Evolutionary conservation across 2,797 vertebrate species (phyloP), one percentile per base, ranked within the genome.

Genomic region (Anableps anableps): DNA sequence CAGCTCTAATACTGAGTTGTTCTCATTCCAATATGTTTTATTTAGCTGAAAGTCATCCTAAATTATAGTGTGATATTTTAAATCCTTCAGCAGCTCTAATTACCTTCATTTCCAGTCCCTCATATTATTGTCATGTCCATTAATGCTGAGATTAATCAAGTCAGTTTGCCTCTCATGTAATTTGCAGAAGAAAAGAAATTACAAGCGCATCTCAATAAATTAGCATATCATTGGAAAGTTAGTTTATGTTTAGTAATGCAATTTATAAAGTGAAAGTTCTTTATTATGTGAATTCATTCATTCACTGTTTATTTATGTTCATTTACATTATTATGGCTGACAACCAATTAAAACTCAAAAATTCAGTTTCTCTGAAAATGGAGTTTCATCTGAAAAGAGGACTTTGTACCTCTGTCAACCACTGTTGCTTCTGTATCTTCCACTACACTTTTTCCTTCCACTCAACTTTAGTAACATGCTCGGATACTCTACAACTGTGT

Each of bases 11-110:
- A 31, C 38, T 72, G 14, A 73, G 4, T 78, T 75, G 0, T 72
- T 48, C 13, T 53, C n/a, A 10, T 60, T 47, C 71, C 17, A 7
- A 72, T 77, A 4, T 71, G 3, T 23, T 76, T 78, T 60, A 64
- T 74, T 79, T 51, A 58, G 13, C 74, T 78, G 53, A 60, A 76
- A 53, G 53, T 4, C 26, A 14, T 19, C 5, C 0, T 62, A 43
- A 64, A 66, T 79, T 74, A 31, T 13, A 47, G n/a, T 53, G 29
- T 45, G 36, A 79, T 36, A 43, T 53, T n/a, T 77, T 5, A 41
- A 51, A 47, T 60, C 29, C 77, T 0, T 83, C 3, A 5, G 8
- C 17, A 62, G 2, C 48, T 81, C 9, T 47, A 7, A 70, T 26
- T 70, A 26, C 19, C 66, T 70, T 68, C 21, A 14, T 10, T 0